Conservation (phyloP, 1,140 invertebrate genomes). For the Drosophila jambulina region DNA sequence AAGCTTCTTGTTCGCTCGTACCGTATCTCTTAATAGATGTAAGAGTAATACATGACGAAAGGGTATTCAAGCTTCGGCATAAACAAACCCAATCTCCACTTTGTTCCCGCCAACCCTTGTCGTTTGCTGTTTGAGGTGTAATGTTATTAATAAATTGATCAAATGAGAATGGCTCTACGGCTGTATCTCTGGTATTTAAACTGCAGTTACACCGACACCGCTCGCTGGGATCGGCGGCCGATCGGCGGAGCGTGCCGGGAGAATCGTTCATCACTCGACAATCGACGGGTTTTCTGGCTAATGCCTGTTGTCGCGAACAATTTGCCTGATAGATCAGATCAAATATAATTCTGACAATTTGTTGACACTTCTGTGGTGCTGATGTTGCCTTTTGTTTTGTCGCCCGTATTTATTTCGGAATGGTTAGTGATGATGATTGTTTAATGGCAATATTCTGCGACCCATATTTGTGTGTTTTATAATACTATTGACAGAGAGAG, state of each 20-base stretch:
- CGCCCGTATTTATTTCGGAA: constrained; percentile 45
- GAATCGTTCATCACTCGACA: constrained; percentile 19
- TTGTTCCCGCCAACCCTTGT: not conserved
- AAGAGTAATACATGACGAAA: not conserved
- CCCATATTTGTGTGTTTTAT: constrained; percentile 16
- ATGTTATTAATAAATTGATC: constrained; percentile 38
- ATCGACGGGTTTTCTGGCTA: constrained; percentile 14
- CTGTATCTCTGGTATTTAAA: not conserved
- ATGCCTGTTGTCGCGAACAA: constrained; percentile 45
- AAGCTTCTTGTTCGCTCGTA: too few relatives aligned
- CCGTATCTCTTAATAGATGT: not conserved
- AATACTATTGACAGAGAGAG: constrained; percentile 30
- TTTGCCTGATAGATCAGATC: constrained; percentile 68
- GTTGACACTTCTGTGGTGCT: constrained; percentile 62
- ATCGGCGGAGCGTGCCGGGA: constrained; percentile 62
- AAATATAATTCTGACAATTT: constrained; percentile 71
- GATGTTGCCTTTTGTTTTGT: constrained; percentile 38
- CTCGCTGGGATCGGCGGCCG: constrained; percentile 6
- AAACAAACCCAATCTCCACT: not conserved
- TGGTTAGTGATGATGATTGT: constrained; percentile 56
- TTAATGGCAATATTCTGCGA: constrained; percentile 52
- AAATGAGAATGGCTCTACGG: constrained; percentile 4
- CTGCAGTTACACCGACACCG: constrained; percentile 25
- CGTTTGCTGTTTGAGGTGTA: constrained; percentile 21
- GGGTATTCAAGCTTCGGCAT: constrained; percentile 1